Conservation (phyloP, 92 coral and sea anemone genomes). For the Blastomussa wellsi region DNA sequence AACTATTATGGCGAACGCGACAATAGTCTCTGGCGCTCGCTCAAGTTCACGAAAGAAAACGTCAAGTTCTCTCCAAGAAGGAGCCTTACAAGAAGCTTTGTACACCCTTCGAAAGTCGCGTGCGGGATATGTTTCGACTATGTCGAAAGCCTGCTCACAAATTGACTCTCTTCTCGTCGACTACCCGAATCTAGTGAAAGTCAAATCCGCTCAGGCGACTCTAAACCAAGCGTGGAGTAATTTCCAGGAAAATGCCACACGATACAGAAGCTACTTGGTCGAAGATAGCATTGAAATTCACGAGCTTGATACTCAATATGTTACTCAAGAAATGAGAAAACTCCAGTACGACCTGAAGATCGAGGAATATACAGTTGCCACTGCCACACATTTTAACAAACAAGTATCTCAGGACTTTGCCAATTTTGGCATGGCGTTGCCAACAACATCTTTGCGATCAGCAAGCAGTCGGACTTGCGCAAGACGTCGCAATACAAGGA, state of each 20-base stretch:
- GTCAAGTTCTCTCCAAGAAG: neutral
- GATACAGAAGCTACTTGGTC: neutral
- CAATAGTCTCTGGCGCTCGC: neutral
- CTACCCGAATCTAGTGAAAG: neutral
- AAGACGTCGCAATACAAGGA: slow-evolving; percentile 19
- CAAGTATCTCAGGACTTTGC: slow-evolving; percentile 30
- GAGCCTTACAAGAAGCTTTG: neutral
- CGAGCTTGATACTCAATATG: neutral
- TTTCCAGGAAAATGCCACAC: neutral
- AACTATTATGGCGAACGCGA: neutral
- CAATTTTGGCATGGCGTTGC: neutral
- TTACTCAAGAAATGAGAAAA: neutral
- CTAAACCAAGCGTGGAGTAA: neutral
- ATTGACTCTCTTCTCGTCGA: neutral
- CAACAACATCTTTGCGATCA: neutral
- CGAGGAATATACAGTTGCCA: neutral
- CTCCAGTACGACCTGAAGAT: neutral
- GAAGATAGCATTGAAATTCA: neutral
- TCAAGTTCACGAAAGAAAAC: neutral
- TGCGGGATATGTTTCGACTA: no score
- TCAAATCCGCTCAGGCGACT: neutral
- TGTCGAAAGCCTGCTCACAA: no score
- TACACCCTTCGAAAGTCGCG: no score
- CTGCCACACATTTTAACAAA: slow-evolving; percentile 28
- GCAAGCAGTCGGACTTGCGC: slow-evolving; percentile 4